A percentile compares a stretch with the other conserved stretches of the same genome.
Evolutionary conservation across 2,888 invertebrate species (phyloP).

Genomic region (Ceriagrion tenellum): DNA sequence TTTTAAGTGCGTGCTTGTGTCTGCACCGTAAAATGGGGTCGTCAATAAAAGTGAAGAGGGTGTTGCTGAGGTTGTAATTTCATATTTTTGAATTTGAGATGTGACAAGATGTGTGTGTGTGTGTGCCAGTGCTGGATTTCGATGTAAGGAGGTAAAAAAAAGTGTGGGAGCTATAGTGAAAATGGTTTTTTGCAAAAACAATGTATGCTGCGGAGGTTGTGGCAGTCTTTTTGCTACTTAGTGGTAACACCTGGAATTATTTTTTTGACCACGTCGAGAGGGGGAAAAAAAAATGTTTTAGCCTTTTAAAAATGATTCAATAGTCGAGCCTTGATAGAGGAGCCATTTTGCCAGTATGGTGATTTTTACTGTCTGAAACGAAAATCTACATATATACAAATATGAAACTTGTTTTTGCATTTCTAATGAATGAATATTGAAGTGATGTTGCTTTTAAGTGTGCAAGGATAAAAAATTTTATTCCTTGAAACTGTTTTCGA

Average conservation of each 20-base stretch:
- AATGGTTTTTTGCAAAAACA: slow-evolving; percentile 56
- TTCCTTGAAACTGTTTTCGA: slow-evolving; percentile 56
- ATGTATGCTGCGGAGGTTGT: slow-evolving; percentile 23
- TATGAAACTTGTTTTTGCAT: slow-evolving; percentile 37
- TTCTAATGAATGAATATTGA: slow-evolving; percentile 20
- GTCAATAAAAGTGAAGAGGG: slow-evolving; percentile 45
- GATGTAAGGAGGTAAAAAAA: slow-evolving; percentile 25
- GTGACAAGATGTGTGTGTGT: slow-evolving; percentile 40
- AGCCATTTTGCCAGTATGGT: slow-evolving; percentile 7
- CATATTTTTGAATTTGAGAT: slow-evolving; percentile 61
- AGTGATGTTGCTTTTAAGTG: slow-evolving; percentile 40
- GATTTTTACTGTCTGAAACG: slow-evolving; percentile 48
- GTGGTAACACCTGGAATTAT: slow-evolving; percentile 61
- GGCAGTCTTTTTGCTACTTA: slow-evolving; percentile 23
- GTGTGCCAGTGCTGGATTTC: slow-evolving; percentile 57
- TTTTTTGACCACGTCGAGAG: slow-evolving; percentile 53
- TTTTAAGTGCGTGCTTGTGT: slow-evolving; percentile 60
- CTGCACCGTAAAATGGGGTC: slow-evolving; percentile 63
- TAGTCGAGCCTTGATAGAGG: slow-evolving; percentile 53
- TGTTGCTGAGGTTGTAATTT: slow-evolving; percentile 56
- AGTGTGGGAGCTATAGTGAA: slow-evolving; percentile 30
- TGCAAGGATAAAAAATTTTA: slow-evolving; percentile 30
- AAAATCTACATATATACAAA: not conserved
- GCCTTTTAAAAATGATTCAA: slow-evolving; percentile 42
- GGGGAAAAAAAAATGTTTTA: slow-evolving; percentile 24